Base-by-base conservation (phyloP, 37 sponge, comb jelly and placozoan species). In the Geodia barretti region DNA sequence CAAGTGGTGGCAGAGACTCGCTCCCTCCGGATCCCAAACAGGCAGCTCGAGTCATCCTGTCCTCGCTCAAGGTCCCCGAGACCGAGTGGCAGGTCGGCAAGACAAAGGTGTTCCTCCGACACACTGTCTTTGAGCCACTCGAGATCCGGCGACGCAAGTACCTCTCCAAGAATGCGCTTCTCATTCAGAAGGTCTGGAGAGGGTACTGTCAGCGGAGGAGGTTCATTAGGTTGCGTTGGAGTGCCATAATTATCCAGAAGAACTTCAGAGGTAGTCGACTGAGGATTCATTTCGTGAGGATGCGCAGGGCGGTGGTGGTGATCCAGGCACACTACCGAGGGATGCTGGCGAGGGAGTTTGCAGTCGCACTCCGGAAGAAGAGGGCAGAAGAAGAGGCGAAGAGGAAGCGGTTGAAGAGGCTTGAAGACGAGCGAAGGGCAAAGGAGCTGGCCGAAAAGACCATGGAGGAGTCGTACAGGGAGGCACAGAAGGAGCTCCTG, bases 31-130 rank as follows among this genome's bases (percentile, higher is more conserved):
- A 97, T 47, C 78, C 79, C 35, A 92, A 89, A 29, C 39, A 83
- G 39, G 97, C 97, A 40, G 92, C 72, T 24, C 82, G 85, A 4
- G 42, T 64, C 9, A 95, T 97, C 33, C 79, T 97, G 39, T 38
- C 35, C 30, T 86, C 88, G 0, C 66, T 97, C n/a, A 74, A 84
- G 58, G 79, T 97, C 0, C 91, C 95, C 23, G 91, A 95, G 68
- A 95, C 97, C 9, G 97, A 97, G 69, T 97, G 97, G 97, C 95
- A 95, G 73, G 90, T 94, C 14, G 97, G 97, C 38, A 95, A 90
- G 61, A 92, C 93, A 1, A 89, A 90, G 80, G 90, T 97, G 34
- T 97, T 97, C 78, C 92, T 97, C 33, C 59, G 93, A 31, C 79
- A 95, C 74, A 92, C 88, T 24, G 95, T 94, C 21, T 97, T 97